Conservation (phyloP, 2,113 vertebrate species). For the Macroglossus sobrinus region DNA sequence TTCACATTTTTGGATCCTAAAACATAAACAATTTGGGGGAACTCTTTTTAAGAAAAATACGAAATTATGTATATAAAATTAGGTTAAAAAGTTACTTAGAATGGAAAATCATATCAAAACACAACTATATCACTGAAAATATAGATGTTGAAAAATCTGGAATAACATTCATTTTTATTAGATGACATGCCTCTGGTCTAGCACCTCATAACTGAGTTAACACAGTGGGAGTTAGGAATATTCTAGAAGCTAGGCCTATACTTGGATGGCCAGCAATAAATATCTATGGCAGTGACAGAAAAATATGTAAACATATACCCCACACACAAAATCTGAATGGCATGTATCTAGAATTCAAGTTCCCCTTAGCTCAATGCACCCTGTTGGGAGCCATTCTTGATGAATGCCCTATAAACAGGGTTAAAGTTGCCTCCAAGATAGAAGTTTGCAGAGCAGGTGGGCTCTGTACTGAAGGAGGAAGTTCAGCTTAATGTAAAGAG, state of each 20-base stretch:
- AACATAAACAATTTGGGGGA: background rate
- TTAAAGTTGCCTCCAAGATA: no score
- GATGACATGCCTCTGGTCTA: background rate
- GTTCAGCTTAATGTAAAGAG: no score
- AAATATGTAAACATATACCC: background rate
- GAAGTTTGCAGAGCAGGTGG: no score
- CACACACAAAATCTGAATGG: background rate
- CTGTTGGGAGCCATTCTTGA: no score
- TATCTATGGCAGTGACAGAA: background rate
- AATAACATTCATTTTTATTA: background rate
- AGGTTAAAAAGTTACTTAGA: slow-evolving; percentile 1
- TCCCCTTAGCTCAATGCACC: background rate
- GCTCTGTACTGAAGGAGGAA: no score
- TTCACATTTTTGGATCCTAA: background rate
- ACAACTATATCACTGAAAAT: background rate
- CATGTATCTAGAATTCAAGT: background rate
- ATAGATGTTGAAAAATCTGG: background rate
- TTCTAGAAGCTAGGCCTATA: background rate
- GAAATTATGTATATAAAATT: slow-evolving; percentile 2
- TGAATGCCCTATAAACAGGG: no score
- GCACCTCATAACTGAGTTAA: background rate
- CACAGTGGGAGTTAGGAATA: background rate
- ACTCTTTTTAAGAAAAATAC: background rate
- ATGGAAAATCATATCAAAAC: slow-evolving; percentile 8
- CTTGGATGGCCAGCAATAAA: background rate